Conservation (phyloP, 2,888 invertebrate species). For the Lampropteryx suffumata region DNA sequence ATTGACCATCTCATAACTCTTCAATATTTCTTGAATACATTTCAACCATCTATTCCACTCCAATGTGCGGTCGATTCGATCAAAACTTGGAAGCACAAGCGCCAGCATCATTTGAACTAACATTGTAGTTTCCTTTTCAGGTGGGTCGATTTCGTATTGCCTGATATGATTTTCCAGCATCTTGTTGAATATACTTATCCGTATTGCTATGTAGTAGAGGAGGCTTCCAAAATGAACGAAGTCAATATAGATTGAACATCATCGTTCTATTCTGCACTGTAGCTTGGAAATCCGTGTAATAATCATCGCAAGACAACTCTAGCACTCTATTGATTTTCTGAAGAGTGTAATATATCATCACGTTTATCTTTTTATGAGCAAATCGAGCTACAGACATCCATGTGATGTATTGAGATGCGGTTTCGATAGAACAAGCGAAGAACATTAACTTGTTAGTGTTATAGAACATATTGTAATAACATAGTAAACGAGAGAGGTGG, state of each 20-base stretch:
- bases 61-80: not conserved
- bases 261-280: slow-evolving; percentile 13
- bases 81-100: slow-evolving; percentile 12
- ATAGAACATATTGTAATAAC: no score
- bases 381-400: no score
- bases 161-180: slow-evolving; percentile 26
- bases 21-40: slow-evolving; percentile 40
- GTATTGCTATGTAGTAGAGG: slow-evolving; percentile 38
- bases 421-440: no score
- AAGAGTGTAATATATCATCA: slow-evolving; percentile 33
- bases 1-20: slow-evolving; percentile 36
- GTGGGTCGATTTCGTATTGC: not conserved
- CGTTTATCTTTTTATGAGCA: slow-evolving; percentile 27
- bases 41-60: slow-evolving; percentile 28
- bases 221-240: slow-evolving; percentile 32
- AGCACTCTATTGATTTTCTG: slow-evolving; percentile 43
- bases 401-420: no score
- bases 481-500: no score
- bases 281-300: slow-evolving; percentile 31
- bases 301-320: slow-evolving; percentile 26
- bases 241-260: slow-evolving; percentile 38
- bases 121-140: not conserved
- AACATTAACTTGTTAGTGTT: no score
- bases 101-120: slow-evolving; percentile 5
- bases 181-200: slow-evolving; percentile 38